Base-by-base conservation (phyloP, 2,888 invertebrate genomes). In the Agonopterix heracliana region DNA sequence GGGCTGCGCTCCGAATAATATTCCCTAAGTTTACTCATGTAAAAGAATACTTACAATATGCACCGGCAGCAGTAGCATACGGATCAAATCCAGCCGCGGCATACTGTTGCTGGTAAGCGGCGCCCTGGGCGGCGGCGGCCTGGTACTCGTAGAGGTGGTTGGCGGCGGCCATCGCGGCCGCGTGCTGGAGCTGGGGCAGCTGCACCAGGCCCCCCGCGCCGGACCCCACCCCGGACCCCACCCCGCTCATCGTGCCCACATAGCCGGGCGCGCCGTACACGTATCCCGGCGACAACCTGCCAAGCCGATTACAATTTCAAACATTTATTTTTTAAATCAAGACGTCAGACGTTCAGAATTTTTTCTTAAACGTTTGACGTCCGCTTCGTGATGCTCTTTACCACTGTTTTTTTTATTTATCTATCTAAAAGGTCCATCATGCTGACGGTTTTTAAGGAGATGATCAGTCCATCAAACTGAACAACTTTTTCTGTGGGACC, bases 111-210 rank as follows among this genome's bases (percentile, higher is more conserved):
- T 93, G 93, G 68, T 93, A 93, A 77, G 92, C 92, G 9, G 91
- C 90, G 5, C 91, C 91, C 41, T 94, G 94, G 2, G 94, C 94
- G 3, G 93, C 93, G 0, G 93, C 92, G 10, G 92, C 92, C 68
- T 95, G 95, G 79, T 95, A 95, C 84, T 95, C 94, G 73, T 95
- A 95, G 71, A 95, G 92, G 70, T 95, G 94, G 65, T 93, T 93
- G n/a, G 94, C 94, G 0, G 94, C 94, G 9, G 94, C 94, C 49
- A 94, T 90, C 0, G 94, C 94, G 8, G 94, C 94, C 1, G 94
- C 94, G 70, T 93, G 93, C 64, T 92, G 92, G 65, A 93, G 78
- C 68, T 93, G 93, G 34, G 92, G 92, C 63, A 93, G 82, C 61
- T 93, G 92, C 60, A 95, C 91, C 63, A 93, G 77, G 48, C 94